Conservation (phyloP, 2,888 invertebrate genomes). For the Tridacna crocea region DNA sequence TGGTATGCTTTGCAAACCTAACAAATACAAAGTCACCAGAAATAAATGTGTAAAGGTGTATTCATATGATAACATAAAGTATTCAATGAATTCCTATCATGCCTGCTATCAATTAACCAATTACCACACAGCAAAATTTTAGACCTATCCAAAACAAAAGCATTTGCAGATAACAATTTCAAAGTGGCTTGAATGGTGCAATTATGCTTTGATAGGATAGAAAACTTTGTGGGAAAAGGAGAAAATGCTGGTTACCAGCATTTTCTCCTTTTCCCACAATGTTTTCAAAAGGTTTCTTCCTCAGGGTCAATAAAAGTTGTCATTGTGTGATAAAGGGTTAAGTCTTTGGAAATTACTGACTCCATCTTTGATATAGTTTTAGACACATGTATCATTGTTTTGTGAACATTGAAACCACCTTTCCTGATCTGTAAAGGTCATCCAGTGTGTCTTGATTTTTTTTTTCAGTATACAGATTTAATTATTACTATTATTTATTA, state of each 20-base stretch:
- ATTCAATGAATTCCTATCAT: too few relatives aligned
- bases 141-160: background rate
- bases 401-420: too few relatives aligned
- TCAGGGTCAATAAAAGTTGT: background rate
- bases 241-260: background rate
- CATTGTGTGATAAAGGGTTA: background rate
- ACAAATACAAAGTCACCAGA: too few relatives aligned
- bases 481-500: too few relatives aligned
- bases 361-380: too few relatives aligned
- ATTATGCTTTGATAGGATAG: background rate
- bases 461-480: background rate
- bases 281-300: constrained; percentile 18
- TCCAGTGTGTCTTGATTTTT: background rate
- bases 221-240: background rate
- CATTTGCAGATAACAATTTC: background rate
- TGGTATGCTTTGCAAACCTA: too few relatives aligned
- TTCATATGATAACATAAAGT: too few relatives aligned
- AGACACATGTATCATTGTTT: too few relatives aligned
- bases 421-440: too few relatives aligned
- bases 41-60: too few relatives aligned
- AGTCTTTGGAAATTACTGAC: too few relatives aligned
- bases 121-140: background rate
- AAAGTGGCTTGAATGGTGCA: background rate
- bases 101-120: background rate
- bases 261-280: background rate